Conservation (phyloP, 2,888 invertebrate genomes). For the Falcaria lacertinaria region DNA sequence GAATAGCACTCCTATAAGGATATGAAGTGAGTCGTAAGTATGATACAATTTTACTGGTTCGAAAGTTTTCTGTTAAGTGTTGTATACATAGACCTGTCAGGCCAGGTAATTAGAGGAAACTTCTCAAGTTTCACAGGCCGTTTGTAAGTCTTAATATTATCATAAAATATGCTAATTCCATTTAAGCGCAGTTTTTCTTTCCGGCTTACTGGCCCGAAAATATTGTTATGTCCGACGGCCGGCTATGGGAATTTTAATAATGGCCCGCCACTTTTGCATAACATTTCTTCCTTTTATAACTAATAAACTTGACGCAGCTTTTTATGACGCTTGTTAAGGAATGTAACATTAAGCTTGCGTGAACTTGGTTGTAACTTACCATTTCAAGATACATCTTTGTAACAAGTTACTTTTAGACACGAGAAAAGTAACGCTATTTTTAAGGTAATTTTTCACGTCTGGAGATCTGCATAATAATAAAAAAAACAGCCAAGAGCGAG, state of each 20-base stretch:
- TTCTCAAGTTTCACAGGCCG: conserved; percentile 31
- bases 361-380: no score
- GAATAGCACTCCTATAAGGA: no score
- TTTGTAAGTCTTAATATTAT: conserved; percentile 49
- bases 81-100: background rate
- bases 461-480: no score
- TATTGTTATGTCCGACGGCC: conserved; percentile 53
- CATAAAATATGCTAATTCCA: conserved; percentile 63
- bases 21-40: no score
- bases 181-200: conserved; percentile 61
- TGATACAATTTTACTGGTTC: no score
- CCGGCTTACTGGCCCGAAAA: conserved; percentile 52
- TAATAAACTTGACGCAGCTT: conserved; percentile 34
- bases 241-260: conserved; percentile 54
- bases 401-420: no score
- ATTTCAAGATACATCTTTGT: no score
- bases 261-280: conserved; percentile 24
- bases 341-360: background rate
- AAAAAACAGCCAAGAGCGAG: no score
- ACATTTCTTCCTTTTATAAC: conserved; percentile 28
- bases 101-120: conserved; percentile 1
- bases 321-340: background rate
- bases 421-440: no score
- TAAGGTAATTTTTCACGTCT: no score
- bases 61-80: no score